Evolutionary conservation across 2,888 invertebrate genomes (phyloP).

Genomic region (Emmelina monodactyla): DNA sequence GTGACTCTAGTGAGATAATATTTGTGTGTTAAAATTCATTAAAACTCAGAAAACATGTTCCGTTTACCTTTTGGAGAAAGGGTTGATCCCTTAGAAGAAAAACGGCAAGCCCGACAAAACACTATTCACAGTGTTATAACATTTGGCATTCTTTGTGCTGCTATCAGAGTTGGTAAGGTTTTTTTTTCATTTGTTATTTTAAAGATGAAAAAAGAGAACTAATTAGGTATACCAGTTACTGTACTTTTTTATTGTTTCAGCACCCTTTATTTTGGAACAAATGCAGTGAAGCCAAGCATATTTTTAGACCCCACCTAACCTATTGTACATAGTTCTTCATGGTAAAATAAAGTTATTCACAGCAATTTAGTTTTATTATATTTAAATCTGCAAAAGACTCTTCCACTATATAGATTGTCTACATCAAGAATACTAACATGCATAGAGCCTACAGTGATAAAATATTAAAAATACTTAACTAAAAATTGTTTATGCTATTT

Average conservation of each 20-base stretch:
- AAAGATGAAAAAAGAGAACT: background rate
- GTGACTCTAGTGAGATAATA: too few species aligned
- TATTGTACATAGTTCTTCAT: too few species aligned
- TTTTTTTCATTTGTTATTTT: too few species aligned
- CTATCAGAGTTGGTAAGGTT: slow-evolving; percentile 53
- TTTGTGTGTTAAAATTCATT: background rate
- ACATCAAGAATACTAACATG: too few species aligned
- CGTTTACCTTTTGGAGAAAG: slow-evolving; percentile 54
- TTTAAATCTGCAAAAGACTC: too few species aligned
- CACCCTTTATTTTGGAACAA: slow-evolving; percentile 48
- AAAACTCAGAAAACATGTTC: slow-evolving; percentile 33
- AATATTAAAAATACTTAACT: too few species aligned
- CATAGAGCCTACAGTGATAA: too few species aligned
- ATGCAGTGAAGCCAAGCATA: background rate
- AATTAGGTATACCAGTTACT: background rate
- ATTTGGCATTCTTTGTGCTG: slow-evolving; percentile 51
- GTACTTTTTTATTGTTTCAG: slow-evolving; percentile 29
- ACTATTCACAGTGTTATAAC: slow-evolving; percentile 53
- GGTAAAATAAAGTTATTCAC: too few species aligned
- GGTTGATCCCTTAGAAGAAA: slow-evolving; percentile 56
- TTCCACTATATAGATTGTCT: too few species aligned
- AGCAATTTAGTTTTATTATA: too few species aligned
- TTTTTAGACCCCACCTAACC: too few species aligned
- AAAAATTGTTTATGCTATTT: too few species aligned
- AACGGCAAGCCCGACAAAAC: slow-evolving; percentile 54